These are phyloP conservation scores for Regulus satrapa DNA, from an alignment of 2,113 vertebrate genomes.

Conservation along the genomic window DNA sequence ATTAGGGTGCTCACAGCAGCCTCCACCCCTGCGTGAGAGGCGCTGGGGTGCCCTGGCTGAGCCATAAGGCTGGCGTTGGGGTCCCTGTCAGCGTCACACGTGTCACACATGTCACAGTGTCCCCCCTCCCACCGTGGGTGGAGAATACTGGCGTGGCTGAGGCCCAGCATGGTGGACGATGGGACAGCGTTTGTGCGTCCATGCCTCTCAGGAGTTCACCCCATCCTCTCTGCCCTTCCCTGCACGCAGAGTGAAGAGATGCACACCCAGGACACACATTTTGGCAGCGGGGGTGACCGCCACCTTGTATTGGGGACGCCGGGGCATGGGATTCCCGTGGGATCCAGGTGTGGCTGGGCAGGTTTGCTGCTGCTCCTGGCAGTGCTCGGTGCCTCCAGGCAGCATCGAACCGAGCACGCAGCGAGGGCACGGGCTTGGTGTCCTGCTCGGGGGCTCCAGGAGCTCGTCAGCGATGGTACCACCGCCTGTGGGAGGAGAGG, in stretches of 20 bases:
- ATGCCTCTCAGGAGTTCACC: not conserved
- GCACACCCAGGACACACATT: not conserved
- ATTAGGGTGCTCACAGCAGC: not conserved
- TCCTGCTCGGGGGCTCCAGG: not conserved
- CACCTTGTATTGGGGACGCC: not conserved
- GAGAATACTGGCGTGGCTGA: not conserved
- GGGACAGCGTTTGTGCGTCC: not conserved
- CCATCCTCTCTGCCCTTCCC: not conserved
- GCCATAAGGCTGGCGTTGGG: fast-evolving
- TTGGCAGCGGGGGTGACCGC: not conserved
- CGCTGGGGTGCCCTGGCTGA: not conserved
- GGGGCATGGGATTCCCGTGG: fast-evolving
- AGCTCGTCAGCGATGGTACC: constrained; percentile 45
- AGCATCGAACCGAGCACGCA: fast-evolving
- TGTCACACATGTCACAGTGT: too few relatives aligned
- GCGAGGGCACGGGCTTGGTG: fast-evolving
- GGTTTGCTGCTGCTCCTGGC: fast-evolving
- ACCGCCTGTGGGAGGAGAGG: constrained; percentile 3
- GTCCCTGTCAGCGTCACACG: not conserved
- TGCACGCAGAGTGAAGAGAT: fast-evolving
- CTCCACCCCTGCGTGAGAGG: not conserved
- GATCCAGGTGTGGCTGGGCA: fast-evolving
- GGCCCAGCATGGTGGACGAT: not conserved
- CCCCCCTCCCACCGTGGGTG: fast-evolving
- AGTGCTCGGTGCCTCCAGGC: fast-evolving